phyloP scores from a whole-genome alignment of 2,113 vertebrate genomes.

The Lycocorax pyrrhopterus region DNA sequence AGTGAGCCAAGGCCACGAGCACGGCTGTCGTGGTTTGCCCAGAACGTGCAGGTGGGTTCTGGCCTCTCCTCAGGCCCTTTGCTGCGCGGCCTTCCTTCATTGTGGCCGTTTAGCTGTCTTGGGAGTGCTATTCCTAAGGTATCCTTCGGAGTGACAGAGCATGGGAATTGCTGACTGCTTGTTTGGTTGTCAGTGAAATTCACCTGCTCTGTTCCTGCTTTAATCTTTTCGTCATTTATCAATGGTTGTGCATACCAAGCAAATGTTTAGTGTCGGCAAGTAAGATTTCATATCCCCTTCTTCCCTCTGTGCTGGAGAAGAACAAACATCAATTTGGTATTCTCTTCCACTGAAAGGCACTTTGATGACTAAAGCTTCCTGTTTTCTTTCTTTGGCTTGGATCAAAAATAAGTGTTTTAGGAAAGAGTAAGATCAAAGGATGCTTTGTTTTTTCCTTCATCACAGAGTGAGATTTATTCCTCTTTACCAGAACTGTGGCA shows the following conservation, averaged over 20 bases:
- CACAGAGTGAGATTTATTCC: neutral
- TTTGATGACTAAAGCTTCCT: slow-evolving; percentile 10
- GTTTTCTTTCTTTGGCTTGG: neutral
- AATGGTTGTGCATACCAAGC: neutral
- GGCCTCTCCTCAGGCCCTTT: neutral
- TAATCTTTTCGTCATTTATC: neutral
- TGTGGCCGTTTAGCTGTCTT: neutral
- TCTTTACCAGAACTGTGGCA: neutral
- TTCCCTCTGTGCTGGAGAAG: neutral
- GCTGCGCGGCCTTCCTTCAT: rapidly evolving
- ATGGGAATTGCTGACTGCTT: neutral
- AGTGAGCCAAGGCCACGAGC: neutral
- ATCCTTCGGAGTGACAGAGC: neutral
- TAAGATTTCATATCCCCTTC: neutral
- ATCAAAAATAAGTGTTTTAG: slow-evolving; percentile 3
- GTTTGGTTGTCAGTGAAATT: neutral
- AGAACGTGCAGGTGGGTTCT: neutral
- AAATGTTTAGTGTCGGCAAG: neutral
- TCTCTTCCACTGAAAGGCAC: neutral
- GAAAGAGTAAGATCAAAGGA: slow-evolving; percentile 24
- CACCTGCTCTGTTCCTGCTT: neutral
- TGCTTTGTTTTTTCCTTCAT: neutral
- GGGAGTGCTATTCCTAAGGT: neutral
- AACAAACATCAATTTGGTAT: neutral
- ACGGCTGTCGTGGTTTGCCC: rapidly evolving